These are phyloP conservation scores for Chrysopilus asiliformis DNA, from an alignment of 2,888 invertebrate species.

Conservation along the genomic window DNA sequence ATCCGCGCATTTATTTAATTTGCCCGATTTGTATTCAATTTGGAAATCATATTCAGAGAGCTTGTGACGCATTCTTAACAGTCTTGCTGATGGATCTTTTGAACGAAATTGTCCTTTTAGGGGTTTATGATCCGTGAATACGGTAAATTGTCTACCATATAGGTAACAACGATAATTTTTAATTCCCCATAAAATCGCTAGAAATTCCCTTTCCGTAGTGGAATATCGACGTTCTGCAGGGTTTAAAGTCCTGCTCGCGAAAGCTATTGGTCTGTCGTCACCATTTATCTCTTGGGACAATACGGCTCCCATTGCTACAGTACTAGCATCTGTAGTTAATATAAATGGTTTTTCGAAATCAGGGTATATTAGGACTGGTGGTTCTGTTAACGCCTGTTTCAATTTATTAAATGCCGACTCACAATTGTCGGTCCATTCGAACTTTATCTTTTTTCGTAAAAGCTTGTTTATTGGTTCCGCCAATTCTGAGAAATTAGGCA, in stretches of 20 bases:
- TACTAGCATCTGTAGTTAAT: slow-evolving; percentile 4
- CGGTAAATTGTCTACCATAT: slow-evolving; percentile 1
- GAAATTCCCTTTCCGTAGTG: slow-evolving; percentile 4
- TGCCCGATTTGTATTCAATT: no score
- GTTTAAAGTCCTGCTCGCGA: slow-evolving; percentile 4
- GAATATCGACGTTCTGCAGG: slow-evolving; percentile 2
- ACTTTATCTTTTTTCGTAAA: slow-evolving; percentile 4
- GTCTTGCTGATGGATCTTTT: no score
- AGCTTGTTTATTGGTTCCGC: slow-evolving; percentile 11
- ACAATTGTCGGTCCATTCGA: background rate
- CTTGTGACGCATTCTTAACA: no score
- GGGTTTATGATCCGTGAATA: slow-evolving; percentile 5
- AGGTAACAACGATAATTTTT: slow-evolving; percentile 4
- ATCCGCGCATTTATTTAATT: no score
- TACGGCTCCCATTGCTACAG: slow-evolving; percentile 18
- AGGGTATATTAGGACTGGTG: slow-evolving; percentile 1
- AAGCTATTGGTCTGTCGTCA: slow-evolving; percentile 1
- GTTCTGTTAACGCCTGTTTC: slow-evolving; percentile 10
- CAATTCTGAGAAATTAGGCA: slow-evolving; percentile 10
- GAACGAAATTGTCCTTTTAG: no score
- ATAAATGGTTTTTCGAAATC: slow-evolving; percentile 2
- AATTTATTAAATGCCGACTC: slow-evolving; percentile 7
- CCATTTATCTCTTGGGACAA: slow-evolving; percentile 17
- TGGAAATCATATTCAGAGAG: no score
- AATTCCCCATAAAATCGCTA: slow-evolving; percentile 3